Base-by-base conservation (phyloP, 2,888 invertebrate genomes). In the Myopa tessellatipennis region DNA sequence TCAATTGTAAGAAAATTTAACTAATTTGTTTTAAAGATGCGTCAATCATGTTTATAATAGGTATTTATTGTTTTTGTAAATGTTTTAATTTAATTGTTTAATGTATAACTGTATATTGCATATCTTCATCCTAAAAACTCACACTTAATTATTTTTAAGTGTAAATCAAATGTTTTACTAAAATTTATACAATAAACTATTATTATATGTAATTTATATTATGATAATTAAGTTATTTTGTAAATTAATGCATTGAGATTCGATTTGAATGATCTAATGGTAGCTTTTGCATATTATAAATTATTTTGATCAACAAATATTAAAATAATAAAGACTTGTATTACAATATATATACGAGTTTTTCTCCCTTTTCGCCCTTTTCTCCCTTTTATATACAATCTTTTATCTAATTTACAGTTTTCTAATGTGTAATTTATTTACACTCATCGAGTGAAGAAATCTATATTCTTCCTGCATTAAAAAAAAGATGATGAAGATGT, bases 291-390 rank as follows among this genome's bases (percentile, higher is more conserved):
- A n/a, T 60, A 72, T 72, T 60, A 40, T 40, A 18, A 72, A 72
- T 34, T 60, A 60, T 60, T 72, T 72, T 72, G 55, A 52, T 55
- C 55, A 70, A 34, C 50, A 70, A 55, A 70, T 55, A 76, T 74
- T 80, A 70, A 36, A 75, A 79, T 76, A 78, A 79, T 78, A 74
- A 79, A 80, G 78, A 79, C 79, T 63, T 63, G 34, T 34, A 34
- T 12, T 36, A 36, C 63, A 6, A 10, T 10, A 10, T 45, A 45
- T 45, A 45, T 6, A 45, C 10, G 45, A 8, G 45, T 45, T 45
- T 3, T 45, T 45, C 45, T 45, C 7, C 6, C 45, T 45, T 45
- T 8, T 26, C 26, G 26, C 26, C 2, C 26, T n/a, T n/a, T n/a
- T n/a, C n/a, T n/a, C n/a, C n/a, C n/a, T n/a, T n/a, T n/a, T 26